Evolutionary conservation across 1,140 invertebrate species (phyloP), one percentile per base, ranked within the genome.

Genomic region (Cyphomyrmex costatus): DNA sequence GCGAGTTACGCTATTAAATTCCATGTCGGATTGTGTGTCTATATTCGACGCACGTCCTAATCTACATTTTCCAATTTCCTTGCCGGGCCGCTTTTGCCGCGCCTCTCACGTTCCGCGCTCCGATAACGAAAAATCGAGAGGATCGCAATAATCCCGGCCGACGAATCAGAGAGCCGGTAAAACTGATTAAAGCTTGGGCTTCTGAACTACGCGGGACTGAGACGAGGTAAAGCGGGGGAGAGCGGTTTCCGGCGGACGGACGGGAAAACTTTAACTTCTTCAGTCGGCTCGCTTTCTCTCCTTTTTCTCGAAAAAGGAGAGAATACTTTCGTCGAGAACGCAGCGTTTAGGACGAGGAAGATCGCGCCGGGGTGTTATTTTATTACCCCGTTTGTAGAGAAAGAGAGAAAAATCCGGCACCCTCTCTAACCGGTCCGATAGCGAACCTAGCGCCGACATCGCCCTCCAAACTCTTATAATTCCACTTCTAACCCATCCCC

Each of bases 351-450:
- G 76, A 85, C 61, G 66, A 88, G 89, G 88, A 82, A 73, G 66
- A 87, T 84, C 74, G 88, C 85, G 73, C 63, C 87, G 76, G 87
- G 86, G 89, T 90, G 92, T 94, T 94, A 94, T 93, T 94, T 94
- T 94, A 94, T 94, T 93, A 93, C 88, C 85, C 60, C 76, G 80
- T 87, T 91, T 83, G 86, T 90, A 87, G 86, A 76, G 49, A 16
- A 33, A 36, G 68, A 46, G 66, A 46, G 51, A 46, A 21, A 60
- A 42, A 66, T 27, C 58, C 42, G 66, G 82, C 91, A 91, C 92
- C 88, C 92, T 89, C 85, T 82, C 61, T 70, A 88, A 89, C 77
- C 61, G 88, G 89, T 12, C 86, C 85, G 87, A 89, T 88, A 86
- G 88, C 85, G 24, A 77, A 78, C 63, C 78, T 79, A 79, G 77